A percentile compares a stretch with the other conserved stretches of the same genome.
Evolutionary conservation across 1,140 invertebrate genomes (phyloP).

Genomic region (Leptopilina boulardi): DNA sequence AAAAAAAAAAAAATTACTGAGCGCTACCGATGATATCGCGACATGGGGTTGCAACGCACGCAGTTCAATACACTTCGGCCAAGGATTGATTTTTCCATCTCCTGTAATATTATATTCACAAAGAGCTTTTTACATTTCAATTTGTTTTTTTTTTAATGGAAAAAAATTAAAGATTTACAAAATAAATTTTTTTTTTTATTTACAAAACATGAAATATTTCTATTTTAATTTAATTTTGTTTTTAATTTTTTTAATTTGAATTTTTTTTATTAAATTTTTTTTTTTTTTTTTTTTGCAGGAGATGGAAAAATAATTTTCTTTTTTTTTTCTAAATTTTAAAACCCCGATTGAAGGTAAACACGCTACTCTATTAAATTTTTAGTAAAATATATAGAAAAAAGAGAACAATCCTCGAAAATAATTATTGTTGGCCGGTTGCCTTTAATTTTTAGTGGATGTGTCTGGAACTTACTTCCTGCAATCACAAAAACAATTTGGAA

Average conservation of each 20-base stretch:
- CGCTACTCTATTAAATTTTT: slow-evolving; percentile 1
- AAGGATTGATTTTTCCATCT: slow-evolving; percentile 31
- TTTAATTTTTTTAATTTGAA: too few species aligned
- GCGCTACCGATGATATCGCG: slow-evolving; percentile 13
- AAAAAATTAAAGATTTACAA: neutral
- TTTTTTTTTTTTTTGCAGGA: neutral
- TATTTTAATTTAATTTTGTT: too few species aligned
- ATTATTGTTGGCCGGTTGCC: slow-evolving; percentile 12
- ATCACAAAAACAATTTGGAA: slow-evolving; percentile 58
- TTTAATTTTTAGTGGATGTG: slow-evolving; percentile 30
- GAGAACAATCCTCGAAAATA: slow-evolving; percentile 16
- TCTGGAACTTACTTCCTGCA: slow-evolving; percentile 71
- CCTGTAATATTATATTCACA: slow-evolving; percentile 1
- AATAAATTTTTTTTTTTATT: neutral
- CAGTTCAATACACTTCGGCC: slow-evolving; percentile 22
- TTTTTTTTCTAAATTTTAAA: neutral
- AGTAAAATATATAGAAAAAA: slow-evolving; percentile 12
- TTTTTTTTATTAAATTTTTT: neutral
- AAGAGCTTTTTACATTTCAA: neutral
- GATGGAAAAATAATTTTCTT: slow-evolving; percentile 22
- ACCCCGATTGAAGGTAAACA: slow-evolving; percentile 4
- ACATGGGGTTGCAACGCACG: slow-evolving; percentile 18
- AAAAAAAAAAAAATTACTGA: neutral
- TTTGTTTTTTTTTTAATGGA: too few species aligned
- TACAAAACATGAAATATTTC: neutral